Base-by-base conservation (phyloP, 2,888 invertebrate species). In the Lissonota sp. region DNA sequence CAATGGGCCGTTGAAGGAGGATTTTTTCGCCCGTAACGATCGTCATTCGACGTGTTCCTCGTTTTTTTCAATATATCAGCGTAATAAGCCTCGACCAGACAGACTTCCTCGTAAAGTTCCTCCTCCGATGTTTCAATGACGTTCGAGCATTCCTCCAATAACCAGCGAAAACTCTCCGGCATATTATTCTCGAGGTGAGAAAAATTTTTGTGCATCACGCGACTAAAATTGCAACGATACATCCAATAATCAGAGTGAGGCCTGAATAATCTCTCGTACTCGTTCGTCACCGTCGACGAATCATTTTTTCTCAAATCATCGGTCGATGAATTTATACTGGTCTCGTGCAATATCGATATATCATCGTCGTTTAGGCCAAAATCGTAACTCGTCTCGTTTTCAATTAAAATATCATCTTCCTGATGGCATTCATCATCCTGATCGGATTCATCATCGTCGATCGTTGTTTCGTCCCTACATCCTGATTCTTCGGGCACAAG, bases 171-270 rank as follows among this genome's bases (percentile, higher is more conserved):
- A 80, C 86, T 90, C 0, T 83, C 44, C 0, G 93, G 92, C 6
- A 93, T 82, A 51, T 89, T 86, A 73, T 87, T 89, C 55, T 91
- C 89, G 10, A 92, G 84, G 55, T 86, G 14, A 37, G 88, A 86
- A 63, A 91, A 91, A 78, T 87, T 87, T 46, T 88, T 87, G 6
- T 84, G 76, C 16, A 85, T 88, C 3, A 90, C 88, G 3, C 87
- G 86, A 69, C 87, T 88, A 51, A 88, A 88, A 49, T 74, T 63
- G 67, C 90, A 91, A n/a, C 92, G 90, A 37, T 90, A 88, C 82
- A 91, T 87, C 93, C 93, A 93, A 75, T 92, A 93, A 64, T 92
- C 86, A 70, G 85, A 87, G 67, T 85, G 90, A 2, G 92, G 91
- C 49, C 88, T 80, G 55, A 88, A 90, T 4, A 91, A 83, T 49